Evolutionary conservation across 2,797 vertebrate genomes (phyloP), one percentile per base, ranked within the genome.

Genomic region (Sylvilagus floridanus): DNA sequence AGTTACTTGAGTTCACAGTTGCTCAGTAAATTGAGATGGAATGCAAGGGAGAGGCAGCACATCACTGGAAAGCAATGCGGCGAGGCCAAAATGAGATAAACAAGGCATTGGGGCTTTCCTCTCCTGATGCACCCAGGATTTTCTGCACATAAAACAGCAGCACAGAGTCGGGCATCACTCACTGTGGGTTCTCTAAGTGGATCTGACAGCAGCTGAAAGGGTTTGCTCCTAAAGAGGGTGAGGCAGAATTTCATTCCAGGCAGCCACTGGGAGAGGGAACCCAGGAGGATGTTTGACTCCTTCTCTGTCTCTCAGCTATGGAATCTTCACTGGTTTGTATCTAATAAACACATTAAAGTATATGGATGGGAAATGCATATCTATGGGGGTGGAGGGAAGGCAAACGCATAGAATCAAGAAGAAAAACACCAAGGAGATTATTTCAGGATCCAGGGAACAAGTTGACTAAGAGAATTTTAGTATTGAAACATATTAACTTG

Each of bases 21-120:
- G 50, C 93, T 92, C 90, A 52, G 81, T 78, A 94, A 95, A 96
- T 92, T 96, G 95, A 97, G 97, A 92, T 26, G 63, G 90, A 92
- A 93, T 72, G 85, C 42, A 4, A 65, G 66, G 19, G 72, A 94
- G 75, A 91, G 65, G 83, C 65, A 69, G 84, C 47, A 1, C 30
- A 32, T 32, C 17, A 7, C 50, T 71, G 57, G 68, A 81, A 90
- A 79, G 75, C 87, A 84, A 19, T 54, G 79, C 75, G 0, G 68
- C 0, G 22, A 47, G 79, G 62, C 57, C 76, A n/a, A 72, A 75
- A 75, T 8, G 78, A 89, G 72, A 84, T 93, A 95, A 96, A 92
- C 91, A 68, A 77, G 79, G 82, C 60, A 63, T 28, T 12, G 6
- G 37, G 30, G 28, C 79, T 93, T 71, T 19, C 28, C 22, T n/a